phyloP scores from a whole-genome alignment of 1,140 invertebrate species.

The Microplitis demolitor region DNA sequence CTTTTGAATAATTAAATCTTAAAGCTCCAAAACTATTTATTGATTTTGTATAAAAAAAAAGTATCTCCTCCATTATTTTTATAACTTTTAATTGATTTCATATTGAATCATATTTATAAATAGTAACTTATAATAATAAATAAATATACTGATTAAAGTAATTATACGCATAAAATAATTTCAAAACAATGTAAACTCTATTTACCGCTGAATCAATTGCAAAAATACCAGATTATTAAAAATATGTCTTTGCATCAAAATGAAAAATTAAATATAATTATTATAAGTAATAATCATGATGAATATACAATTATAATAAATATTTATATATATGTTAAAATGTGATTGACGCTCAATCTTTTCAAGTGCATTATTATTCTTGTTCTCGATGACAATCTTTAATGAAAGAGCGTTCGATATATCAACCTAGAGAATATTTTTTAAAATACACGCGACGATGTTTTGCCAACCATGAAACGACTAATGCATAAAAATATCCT shows the following conservation, averaged over 20 bases:
- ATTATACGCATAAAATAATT: too few relatives aligned
- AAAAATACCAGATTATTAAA: too few relatives aligned
- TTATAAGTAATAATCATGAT: not conserved
- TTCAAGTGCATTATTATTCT: conserved; percentile 46
- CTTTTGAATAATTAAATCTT: too few relatives aligned
- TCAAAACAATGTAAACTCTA: too few relatives aligned
- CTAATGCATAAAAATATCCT: conserved; percentile 17
- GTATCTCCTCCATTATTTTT: not conserved
- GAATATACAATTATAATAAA: not conserved
- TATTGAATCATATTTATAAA: too few relatives aligned
- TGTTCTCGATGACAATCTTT: conserved; percentile 42
- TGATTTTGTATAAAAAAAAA: not conserved
- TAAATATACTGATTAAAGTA: too few relatives aligned
- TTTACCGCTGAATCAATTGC: too few relatives aligned
- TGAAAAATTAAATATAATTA: too few relatives aligned
- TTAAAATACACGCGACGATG: conserved; percentile 8
- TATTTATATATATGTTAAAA: not conserved
- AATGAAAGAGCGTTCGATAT: conserved; percentile 10
- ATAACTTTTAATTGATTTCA: not conserved
- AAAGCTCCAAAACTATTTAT: not conserved
- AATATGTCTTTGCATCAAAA: too few relatives aligned
- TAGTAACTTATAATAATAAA: too few relatives aligned
- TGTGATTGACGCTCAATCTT: conserved; percentile 10
- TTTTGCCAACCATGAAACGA: conserved; percentile 15
- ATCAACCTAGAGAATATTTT: conserved; percentile 8